Evolutionary conservation across 2,797 vertebrate species (phyloP).

Genomic region (Siniperca undulata): DNA sequence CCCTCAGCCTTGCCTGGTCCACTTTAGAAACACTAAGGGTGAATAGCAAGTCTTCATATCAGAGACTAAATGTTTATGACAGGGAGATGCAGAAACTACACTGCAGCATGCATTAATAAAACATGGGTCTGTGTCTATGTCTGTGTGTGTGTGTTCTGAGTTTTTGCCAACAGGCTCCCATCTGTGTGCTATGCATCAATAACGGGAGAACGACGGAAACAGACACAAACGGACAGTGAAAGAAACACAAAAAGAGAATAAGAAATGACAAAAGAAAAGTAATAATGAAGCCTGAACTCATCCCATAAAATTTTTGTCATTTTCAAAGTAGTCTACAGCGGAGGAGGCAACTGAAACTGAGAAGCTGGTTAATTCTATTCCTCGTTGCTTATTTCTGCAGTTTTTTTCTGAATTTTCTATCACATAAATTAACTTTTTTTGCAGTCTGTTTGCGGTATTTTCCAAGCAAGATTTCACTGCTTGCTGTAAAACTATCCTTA

Average conservation of each 20-base stretch:
- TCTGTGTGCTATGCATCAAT: constrained; percentile 60
- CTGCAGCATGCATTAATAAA: constrained; percentile 73
- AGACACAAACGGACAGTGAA: constrained; percentile 33
- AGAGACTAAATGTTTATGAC: constrained; percentile 68
- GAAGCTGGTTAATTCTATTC: constrained; percentile 34
- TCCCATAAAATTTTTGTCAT: constrained; percentile 22
- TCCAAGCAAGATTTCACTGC: constrained; percentile 4
- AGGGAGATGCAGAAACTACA: constrained; percentile 49
- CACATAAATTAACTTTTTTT: constrained; percentile 16
- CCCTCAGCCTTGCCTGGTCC: constrained; percentile 47
- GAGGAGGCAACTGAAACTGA: constrained; percentile 31
- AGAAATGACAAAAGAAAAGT: constrained; percentile 40
- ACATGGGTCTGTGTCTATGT: constrained; percentile 43
- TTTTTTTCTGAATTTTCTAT: constrained; percentile 4
- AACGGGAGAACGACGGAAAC: constrained; percentile 42
- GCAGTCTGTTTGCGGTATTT: constrained; percentile 11
- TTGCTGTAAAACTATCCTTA: constrained; percentile 15
- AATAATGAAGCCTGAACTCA: constrained; percentile 46
- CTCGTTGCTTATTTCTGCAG: constrained; percentile 12
- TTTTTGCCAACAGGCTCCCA: constrained; percentile 64
- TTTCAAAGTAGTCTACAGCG: constrained; percentile 26
- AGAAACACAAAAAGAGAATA: constrained; percentile 35
- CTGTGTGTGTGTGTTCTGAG: constrained; percentile 2
- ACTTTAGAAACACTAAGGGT: constrained; percentile 41
- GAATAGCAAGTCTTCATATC: constrained; percentile 38